These are phyloP conservation scores for Tridacna crocea DNA, from an alignment of 2,888 invertebrate species.

Conservation along the genomic window DNA sequence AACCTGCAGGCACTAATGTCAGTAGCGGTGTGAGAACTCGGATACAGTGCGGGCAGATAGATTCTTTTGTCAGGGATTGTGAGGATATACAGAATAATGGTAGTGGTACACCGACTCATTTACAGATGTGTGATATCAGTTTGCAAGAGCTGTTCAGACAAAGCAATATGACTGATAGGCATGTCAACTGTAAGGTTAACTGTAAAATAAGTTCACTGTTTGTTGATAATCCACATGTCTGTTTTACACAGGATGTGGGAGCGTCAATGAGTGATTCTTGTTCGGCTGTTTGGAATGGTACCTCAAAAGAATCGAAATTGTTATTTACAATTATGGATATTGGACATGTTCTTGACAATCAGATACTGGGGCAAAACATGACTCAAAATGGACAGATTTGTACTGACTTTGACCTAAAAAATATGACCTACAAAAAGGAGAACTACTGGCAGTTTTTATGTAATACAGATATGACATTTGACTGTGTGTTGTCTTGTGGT, in stretches of 20 bases:
- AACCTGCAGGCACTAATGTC: conserved; percentile 26
- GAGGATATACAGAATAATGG: conserved; percentile 10
- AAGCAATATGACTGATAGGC: conserved; percentile 17
- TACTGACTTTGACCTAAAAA: conserved; percentile 71
- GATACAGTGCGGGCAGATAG: conserved; percentile 70
- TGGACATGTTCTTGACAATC: conserved; percentile 30
- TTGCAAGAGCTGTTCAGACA: conserved; percentile 28
- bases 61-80: conserved; percentile 75
- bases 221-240: conserved; percentile 43
- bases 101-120: background rate
- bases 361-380: conserved; percentile 28
- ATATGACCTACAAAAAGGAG: conserved; percentile 55
- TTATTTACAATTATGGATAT: conserved; percentile 40
- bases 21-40: conserved; percentile 54
- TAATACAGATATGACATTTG: conserved; percentile 63
- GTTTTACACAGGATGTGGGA: conserved; percentile 58
- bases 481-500: conserved; percentile 68
- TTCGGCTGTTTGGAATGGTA: conserved; percentile 48
- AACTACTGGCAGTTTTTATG: conserved; percentile 73
- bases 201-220: conserved; percentile 51
- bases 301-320: conserved; percentile 30
- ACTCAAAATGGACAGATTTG: conserved; percentile 50
- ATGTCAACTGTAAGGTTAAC: conserved; percentile 42
- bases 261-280: conserved; percentile 45
- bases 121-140: conserved; percentile 32